Evolutionary conservation across 2,888 invertebrate genomes (phyloP), one percentile per base, ranked within the genome.

Genomic region (Stramonita haemastoma): DNA sequence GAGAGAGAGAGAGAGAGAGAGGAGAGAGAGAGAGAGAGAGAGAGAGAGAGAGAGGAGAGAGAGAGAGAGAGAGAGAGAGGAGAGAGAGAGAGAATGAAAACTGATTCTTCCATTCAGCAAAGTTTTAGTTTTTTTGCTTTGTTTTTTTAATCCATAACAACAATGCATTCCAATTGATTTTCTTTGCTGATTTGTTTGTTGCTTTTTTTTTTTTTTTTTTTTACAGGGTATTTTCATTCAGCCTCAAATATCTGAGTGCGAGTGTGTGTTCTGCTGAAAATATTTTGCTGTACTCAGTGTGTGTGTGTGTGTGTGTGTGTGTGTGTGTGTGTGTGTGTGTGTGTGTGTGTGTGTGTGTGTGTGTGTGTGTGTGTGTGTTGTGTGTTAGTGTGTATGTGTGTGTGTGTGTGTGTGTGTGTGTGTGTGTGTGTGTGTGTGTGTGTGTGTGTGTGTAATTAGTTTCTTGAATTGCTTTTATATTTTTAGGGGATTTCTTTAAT

Each of bases 251-350:
- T 77, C 4, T 77, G 77, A 4, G 77, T 77, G 77, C 13, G 17
- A 13, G 29, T 77, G 77, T 77, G 77, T 77, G 77, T 77, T 22
- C n/a, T 22, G 13, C 34, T 15, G 26, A 0, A 11, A 1, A 34
- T 81, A 15, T 81, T 0, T 81, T 13, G 26, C 34, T 81, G 81
- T 81, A 34, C 29, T 81, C 34, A 11, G 81, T 32, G 11, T 81
- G 81, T 81, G 34, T 81, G 81, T 81, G 11, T 81, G 81, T 81
- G 34, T 81, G 81, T 81, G 34, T 81, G 34, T 81, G 34, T 81
- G 81, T 81, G 19, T 81, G 81, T 81, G 19, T 81, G 81, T 81
- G 34, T 81, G 81, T 81, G 34, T 81, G 81, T 81, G 17, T 34
- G 81, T 81, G 17, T 34, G 81, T 81, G 34, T 81, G 81, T 34